These are phyloP conservation scores for Crioceris asparagi DNA, from an alignment of 2,888 invertebrate species.

Conservation along the genomic window DNA sequence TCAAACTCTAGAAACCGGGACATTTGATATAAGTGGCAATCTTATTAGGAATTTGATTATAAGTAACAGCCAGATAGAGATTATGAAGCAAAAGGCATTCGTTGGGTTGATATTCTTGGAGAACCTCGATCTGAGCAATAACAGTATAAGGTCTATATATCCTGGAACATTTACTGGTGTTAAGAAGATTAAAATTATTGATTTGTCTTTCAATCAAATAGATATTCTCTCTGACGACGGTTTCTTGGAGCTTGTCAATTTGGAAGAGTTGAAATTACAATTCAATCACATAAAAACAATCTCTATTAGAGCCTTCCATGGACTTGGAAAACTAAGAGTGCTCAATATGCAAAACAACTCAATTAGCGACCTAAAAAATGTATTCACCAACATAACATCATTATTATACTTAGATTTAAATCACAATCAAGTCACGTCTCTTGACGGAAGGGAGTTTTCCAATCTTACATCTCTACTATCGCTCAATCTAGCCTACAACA, in stretches of 20 bases:
- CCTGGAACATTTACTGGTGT: conserved; percentile 33
- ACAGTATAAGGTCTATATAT: conserved; percentile 28
- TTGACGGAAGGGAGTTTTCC: conserved; percentile 26
- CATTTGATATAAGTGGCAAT: conserved; percentile 36
- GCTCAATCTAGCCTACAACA: conserved; percentile 28
- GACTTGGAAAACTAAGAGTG: conserved; percentile 24
- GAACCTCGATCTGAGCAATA: conserved; percentile 27
- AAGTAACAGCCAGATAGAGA: conserved; percentile 25
- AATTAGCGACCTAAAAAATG: conserved; percentile 21
- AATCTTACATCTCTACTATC: conserved; percentile 25
- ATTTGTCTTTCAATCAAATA: conserved; percentile 31
- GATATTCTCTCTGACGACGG: conserved; percentile 27
- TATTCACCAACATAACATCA: conserved; percentile 20
- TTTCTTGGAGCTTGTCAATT: conserved; percentile 29
- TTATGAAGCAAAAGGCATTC: conserved; percentile 29
- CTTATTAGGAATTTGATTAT: conserved; percentile 31
- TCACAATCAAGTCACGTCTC: conserved; percentile 24
- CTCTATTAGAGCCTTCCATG: conserved; percentile 26
- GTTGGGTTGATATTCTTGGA: conserved; percentile 34
- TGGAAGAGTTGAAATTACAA: conserved; percentile 26
- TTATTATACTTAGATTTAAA: conserved; percentile 26
- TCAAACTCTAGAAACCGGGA: conserved; percentile 26
- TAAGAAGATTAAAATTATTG: conserved; percentile 30
- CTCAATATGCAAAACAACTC: conserved; percentile 30
- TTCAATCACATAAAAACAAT: conserved; percentile 28